A percentile compares a stretch with the other conserved stretches of the same genome.
phyloP scores from a whole-genome alignment of 2,797 vertebrate species.

The Coluber constrictor region DNA sequence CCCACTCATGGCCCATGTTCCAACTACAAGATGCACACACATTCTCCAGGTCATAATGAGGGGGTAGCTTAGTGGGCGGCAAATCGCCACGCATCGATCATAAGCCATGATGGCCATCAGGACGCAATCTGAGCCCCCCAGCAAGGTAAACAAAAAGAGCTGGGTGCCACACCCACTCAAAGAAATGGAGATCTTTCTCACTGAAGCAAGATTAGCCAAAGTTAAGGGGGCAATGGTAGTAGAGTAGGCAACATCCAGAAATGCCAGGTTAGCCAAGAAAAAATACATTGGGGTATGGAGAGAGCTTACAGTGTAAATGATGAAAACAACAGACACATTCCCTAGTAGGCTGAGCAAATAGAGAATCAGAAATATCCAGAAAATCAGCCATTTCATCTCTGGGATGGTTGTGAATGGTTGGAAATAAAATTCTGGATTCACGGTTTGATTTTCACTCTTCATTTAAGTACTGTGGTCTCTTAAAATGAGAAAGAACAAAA shows the following conservation, averaged over 20 bases:
- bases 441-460: neutral
- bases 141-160: slow-evolving; percentile 25
- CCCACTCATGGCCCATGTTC: neutral
- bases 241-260: slow-evolving; percentile 42
- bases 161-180: slow-evolving; percentile 28
- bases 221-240: slow-evolving; percentile 21
- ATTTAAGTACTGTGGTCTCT: neutral
- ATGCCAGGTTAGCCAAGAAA: slow-evolving; percentile 47
- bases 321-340: slow-evolving; percentile 27
- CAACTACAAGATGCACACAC: neutral
- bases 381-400: slow-evolving; percentile 38
- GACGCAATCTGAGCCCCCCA: slow-evolving; percentile 24
- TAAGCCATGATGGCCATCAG: slow-evolving; percentile 34
- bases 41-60: slow-evolving; percentile 3
- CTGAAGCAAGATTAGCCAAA: slow-evolving; percentile 40
- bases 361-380: slow-evolving; percentile 28
- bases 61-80: slow-evolving; percentile 6
- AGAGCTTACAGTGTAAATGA: neutral
- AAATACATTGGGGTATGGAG: slow-evolving; percentile 35
- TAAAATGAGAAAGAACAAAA: neutral
- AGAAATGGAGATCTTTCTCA: slow-evolving; percentile 34
- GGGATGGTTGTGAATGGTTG: slow-evolving; percentile 4
- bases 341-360: slow-evolving; percentile 28
- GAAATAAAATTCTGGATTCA: neutral
- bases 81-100: slow-evolving; percentile 8